These are phyloP conservation scores for Petaurus breviceps DNA, from an alignment of 2,113 vertebrate species.

Conservation along the genomic window DNA sequence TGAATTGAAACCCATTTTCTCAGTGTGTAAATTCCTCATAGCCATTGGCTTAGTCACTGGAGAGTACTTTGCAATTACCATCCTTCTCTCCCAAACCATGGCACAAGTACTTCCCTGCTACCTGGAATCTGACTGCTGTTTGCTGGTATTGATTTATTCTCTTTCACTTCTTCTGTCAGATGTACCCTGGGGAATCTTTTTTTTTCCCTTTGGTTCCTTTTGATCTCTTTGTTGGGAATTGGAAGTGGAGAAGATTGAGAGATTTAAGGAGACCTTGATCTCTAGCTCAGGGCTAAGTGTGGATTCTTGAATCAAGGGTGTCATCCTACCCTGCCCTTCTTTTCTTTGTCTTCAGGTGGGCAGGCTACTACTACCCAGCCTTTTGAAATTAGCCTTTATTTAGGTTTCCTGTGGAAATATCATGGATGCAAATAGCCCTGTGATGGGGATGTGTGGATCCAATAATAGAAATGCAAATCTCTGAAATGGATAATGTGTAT, in stretches of 20 bases:
- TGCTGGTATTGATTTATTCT: background rate
- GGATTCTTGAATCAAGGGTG: slow-evolving; percentile 38
- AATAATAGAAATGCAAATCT: slow-evolving; percentile 23
- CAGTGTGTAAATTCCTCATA: background rate
- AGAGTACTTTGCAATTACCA: background rate
- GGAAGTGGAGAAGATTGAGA: background rate
- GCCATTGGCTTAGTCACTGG: background rate
- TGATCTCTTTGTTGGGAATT: background rate
- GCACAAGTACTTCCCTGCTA: background rate
- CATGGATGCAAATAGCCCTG: background rate
- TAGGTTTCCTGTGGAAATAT: slow-evolving; percentile 34
- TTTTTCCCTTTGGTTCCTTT: slow-evolving; percentile 1
- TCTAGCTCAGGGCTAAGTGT: background rate
- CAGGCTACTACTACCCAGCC: slow-evolving; percentile 12
- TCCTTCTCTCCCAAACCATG: background rate
- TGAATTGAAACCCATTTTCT: background rate
- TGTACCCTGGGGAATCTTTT: background rate
- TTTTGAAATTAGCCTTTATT: slow-evolving; percentile 40
- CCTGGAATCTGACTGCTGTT: background rate
- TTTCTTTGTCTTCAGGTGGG: slow-evolving; percentile 33
- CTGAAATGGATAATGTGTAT: background rate
- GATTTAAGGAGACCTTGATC: background rate
- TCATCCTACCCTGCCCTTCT: background rate
- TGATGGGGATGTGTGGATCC: background rate
- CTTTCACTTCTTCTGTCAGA: background rate